Evolutionary conservation across 1,140 invertebrate genomes (phyloP).

Genomic region (Goniozus legneri): DNA sequence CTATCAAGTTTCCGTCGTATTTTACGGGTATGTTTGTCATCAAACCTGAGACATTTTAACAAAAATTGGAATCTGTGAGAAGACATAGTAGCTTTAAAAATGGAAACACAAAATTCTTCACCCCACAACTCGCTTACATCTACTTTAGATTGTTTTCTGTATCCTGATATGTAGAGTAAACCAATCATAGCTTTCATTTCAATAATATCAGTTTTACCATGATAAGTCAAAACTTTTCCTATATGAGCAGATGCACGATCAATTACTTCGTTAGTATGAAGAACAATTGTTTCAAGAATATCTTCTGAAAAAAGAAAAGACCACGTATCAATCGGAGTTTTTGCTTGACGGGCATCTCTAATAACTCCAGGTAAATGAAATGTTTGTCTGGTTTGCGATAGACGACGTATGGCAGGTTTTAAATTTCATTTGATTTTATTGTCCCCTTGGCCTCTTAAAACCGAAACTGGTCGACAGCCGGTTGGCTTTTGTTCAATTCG

Average conservation of each 20-base stretch:
- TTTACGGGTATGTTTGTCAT: conserved; percentile 31
- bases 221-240: not conserved
- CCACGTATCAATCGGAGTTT: conserved; percentile 1
- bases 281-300: not conserved
- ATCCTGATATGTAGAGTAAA: conserved; percentile 10
- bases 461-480: too few species aligned
- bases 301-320: not conserved
- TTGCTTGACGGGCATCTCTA: not conserved
- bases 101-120: conserved; percentile 7
- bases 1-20: conserved; percentile 26
- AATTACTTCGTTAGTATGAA: conserved; percentile 1
- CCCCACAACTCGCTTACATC: not conserved
- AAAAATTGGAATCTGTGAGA: conserved; percentile 39
- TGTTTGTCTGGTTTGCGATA: too few species aligned
- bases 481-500: too few species aligned
- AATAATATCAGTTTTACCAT: not conserved
- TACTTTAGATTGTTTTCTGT: conserved; percentile 1
- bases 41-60: conserved; percentile 35
- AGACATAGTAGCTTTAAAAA: conserved; percentile 32
- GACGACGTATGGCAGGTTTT: too few species aligned
- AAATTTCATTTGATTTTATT: too few species aligned
- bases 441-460: too few species aligned
- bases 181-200: conserved; percentile 9
- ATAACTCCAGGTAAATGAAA: not conserved
- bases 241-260: too few species aligned